phyloP scores from a whole-genome alignment of 2,113 vertebrate genomes.

The Accipiter virgatus region DNA sequence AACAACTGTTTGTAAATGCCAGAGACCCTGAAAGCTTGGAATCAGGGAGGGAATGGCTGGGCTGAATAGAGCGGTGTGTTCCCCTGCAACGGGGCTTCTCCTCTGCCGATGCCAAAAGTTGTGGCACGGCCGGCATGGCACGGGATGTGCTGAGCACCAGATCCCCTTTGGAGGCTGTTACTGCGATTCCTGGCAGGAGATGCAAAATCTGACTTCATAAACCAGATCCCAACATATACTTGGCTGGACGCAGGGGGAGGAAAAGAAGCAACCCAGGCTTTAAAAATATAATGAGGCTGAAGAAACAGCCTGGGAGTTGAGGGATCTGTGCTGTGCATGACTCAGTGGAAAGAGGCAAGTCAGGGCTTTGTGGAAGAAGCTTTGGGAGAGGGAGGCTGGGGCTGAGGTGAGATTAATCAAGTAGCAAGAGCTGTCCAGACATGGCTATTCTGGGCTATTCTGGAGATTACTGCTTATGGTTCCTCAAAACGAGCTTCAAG shows the following conservation, averaged over 20 bases:
- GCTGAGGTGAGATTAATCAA: not conserved
- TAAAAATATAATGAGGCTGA: not conserved
- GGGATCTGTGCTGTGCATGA: not conserved
- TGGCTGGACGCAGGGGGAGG: not conserved
- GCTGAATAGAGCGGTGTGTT: not conserved
- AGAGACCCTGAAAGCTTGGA: fast-evolving
- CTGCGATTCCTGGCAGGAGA: not conserved
- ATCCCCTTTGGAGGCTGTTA: not conserved
- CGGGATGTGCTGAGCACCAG: not conserved
- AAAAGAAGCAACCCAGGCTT: not conserved
- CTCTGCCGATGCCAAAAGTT: not conserved
- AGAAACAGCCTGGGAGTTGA: not conserved
- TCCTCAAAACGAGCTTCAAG: not conserved
- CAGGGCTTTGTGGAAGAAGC: slow-evolving; percentile 2
- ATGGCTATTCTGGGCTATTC: not conserved
- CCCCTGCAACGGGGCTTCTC: not conserved
- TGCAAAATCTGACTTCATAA: not conserved
- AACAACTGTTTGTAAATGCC: not conserved
- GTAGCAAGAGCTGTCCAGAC: not conserved
- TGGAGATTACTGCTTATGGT: not conserved
- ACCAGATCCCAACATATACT: not conserved
- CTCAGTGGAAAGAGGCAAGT: not conserved
- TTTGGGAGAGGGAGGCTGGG: not conserved
- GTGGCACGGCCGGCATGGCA: not conserved
- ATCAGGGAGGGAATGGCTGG: not conserved